Evolutionary conservation across 2,888 invertebrate genomes (phyloP).

Genomic region (Ectropis crepuscularia): DNA sequence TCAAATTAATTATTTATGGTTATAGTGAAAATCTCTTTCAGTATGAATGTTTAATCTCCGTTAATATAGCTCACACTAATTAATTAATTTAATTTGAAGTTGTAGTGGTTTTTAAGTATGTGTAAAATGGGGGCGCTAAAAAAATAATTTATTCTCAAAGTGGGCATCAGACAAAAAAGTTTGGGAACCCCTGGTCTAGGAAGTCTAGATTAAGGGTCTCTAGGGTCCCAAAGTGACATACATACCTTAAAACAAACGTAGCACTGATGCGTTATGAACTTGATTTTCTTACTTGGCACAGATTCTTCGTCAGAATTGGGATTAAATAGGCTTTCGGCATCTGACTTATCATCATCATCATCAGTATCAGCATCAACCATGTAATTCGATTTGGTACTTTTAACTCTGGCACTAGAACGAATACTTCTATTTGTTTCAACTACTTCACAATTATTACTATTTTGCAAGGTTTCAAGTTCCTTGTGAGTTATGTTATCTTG

Average conservation of each 20-base stretch:
- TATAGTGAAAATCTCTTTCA: no score
- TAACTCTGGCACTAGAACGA: no score
- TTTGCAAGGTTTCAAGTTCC: neutral
- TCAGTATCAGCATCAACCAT: conserved; percentile 9
- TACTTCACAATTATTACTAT: neutral
- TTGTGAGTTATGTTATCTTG: neutral
- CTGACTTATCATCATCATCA: conserved; percentile 13
- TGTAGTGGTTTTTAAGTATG: no score
- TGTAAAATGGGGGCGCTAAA: no score
- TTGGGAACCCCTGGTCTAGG: neutral
- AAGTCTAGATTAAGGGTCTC: neutral
- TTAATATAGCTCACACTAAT: no score
- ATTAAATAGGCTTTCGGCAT: conserved; percentile 21
- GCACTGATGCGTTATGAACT: conserved; percentile 66
- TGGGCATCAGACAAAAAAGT: no score
- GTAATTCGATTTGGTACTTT: neutral
- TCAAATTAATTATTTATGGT: no score
- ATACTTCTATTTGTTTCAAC: neutral
- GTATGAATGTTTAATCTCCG: no score
- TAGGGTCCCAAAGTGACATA: neutral
- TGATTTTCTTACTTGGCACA: conserved; percentile 46
- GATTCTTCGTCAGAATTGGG: conserved; percentile 19
- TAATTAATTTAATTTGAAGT: no score
- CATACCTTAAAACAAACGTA: conserved; percentile 72
- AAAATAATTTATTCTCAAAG: no score